Evolutionary conservation across 2,113 vertebrate species (phyloP).

Genomic region (Taxidea taxus): DNA sequence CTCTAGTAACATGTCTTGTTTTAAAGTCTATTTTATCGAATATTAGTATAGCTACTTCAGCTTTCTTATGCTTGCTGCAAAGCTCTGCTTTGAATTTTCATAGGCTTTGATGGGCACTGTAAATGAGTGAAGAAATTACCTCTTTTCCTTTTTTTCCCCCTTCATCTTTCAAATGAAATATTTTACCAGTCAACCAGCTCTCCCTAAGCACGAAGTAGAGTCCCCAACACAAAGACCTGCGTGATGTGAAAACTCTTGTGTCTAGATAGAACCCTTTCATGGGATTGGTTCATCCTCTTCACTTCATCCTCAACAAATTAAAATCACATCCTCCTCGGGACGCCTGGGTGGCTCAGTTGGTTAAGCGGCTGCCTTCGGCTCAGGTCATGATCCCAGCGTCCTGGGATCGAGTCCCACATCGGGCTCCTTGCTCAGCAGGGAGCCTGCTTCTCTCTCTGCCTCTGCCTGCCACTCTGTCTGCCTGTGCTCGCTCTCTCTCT

Average conservation of each 20-base stretch:
- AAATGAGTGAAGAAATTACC: not conserved
- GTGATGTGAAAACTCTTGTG: not conserved
- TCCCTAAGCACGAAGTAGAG: not conserved
- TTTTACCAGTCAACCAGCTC: not conserved
- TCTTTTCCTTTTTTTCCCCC: not conserved
- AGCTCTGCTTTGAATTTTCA: constrained; percentile 21
- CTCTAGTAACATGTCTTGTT: not conserved
- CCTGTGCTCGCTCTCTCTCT: too few relatives aligned
- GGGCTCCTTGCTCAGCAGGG: too few relatives aligned
- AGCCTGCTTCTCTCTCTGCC: too few relatives aligned
- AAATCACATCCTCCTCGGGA: not conserved
- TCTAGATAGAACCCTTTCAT: not conserved
- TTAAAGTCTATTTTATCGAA: not conserved
- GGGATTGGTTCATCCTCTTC: not conserved
- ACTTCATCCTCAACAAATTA: not conserved
- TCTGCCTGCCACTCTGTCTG: too few relatives aligned
- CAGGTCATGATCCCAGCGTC: too few relatives aligned
- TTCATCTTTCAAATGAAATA: not conserved
- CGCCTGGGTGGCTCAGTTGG: too few relatives aligned
- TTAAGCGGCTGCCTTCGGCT: too few relatives aligned
- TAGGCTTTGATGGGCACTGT: not conserved
- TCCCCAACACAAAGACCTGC: not conserved
- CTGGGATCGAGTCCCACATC: too few relatives aligned
- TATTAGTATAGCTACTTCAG: not conserved
- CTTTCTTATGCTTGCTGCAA: not conserved